A percentile compares a stretch with the other conserved stretches of the same genome.
Evolutionary conservation across 2,797 vertebrate species (phyloP).

Genomic region (Pogoniulus pusillus): DNA sequence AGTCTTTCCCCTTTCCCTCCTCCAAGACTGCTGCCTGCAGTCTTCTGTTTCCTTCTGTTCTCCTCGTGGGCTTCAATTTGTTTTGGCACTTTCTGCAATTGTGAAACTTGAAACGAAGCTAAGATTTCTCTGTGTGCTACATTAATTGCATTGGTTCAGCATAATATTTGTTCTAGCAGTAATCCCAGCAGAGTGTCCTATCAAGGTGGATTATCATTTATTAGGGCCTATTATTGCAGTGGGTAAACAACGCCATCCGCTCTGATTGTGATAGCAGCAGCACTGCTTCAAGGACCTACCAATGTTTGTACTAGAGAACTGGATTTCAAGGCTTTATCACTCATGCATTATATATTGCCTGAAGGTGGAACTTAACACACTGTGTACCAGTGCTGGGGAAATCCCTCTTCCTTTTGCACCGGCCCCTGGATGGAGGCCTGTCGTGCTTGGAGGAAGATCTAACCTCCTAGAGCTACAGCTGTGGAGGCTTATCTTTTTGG

Average conservation of each 20-base stretch:
- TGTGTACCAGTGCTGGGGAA: constrained; percentile 6
- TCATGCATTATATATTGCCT: constrained; percentile 18
- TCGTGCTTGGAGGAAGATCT: constrained; percentile 20
- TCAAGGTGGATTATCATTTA: constrained; percentile 2
- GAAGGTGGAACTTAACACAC: constrained; percentile 10
- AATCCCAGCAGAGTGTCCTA: neutral
- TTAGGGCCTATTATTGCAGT: neutral
- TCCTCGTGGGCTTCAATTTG: neutral
- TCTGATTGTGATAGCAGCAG: neutral
- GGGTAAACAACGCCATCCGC: constrained; percentile 18
- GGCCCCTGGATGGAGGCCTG: neutral
- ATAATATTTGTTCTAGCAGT: constrained; percentile 45
- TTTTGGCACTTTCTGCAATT: constrained; percentile 3
- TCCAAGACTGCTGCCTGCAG: neutral
- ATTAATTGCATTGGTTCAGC: constrained; percentile 7
- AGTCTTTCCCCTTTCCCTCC: neutral
- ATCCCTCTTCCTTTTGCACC: constrained; percentile 31
- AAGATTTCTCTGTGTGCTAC: neutral
- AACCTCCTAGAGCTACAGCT: neutral
- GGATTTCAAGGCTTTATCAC: constrained; percentile 39
- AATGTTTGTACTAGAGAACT: constrained; percentile 37
- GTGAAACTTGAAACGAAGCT: constrained; percentile 18
- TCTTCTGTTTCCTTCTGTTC: constrained; percentile 27
- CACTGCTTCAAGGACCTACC: neutral
- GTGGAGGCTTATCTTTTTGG: constrained; percentile 42